A percentile compares a stretch with the other conserved stretches of the same genome.
These are phyloP conservation scores for Siniperca knerii DNA, from an alignment of 2,113 vertebrate genomes.

Conservation along the genomic window DNA sequence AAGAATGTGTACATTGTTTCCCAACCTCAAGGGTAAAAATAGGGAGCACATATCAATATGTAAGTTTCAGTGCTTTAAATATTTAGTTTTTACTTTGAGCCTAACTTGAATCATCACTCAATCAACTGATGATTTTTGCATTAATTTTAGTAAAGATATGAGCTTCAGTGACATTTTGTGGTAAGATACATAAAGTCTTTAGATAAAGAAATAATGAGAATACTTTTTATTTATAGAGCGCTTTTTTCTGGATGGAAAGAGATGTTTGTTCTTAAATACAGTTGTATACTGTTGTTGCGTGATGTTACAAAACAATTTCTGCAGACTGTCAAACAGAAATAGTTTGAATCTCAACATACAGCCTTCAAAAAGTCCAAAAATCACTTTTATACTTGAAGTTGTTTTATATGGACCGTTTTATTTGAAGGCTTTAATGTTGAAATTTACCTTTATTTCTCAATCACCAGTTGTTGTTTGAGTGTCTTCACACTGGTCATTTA, in stretches of 20 bases:
- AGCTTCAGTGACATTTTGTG: not conserved
- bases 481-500: slow-evolving; percentile 27
- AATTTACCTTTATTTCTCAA: slow-evolving; percentile 14
- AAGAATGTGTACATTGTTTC: slow-evolving; percentile 15
- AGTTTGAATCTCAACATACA: slow-evolving; percentile 20
- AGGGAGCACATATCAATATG: slow-evolving; percentile 12
- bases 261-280: slow-evolving; percentile 1
- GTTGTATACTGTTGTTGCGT: slow-evolving; percentile 29
- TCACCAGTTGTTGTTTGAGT: slow-evolving; percentile 1
- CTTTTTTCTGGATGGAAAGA: slow-evolving; percentile 23
- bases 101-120: slow-evolving; percentile 14
- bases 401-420: slow-evolving; percentile 6
- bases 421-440: slow-evolving; percentile 35
- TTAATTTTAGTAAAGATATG: not conserved
- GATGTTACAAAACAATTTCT: slow-evolving; percentile 10
- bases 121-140: not conserved
- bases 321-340: slow-evolving; percentile 29
- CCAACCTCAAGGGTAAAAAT: not conserved
- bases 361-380: slow-evolving; percentile 49
- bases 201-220: slow-evolving; percentile 6
- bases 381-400: slow-evolving; percentile 43
- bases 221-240: not conserved
- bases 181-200: not conserved
- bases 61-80: slow-evolving; percentile 43
- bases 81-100: slow-evolving; percentile 7